Evolutionary conservation across 2,888 invertebrate species (phyloP).

Genomic region (Nezara viridula): DNA sequence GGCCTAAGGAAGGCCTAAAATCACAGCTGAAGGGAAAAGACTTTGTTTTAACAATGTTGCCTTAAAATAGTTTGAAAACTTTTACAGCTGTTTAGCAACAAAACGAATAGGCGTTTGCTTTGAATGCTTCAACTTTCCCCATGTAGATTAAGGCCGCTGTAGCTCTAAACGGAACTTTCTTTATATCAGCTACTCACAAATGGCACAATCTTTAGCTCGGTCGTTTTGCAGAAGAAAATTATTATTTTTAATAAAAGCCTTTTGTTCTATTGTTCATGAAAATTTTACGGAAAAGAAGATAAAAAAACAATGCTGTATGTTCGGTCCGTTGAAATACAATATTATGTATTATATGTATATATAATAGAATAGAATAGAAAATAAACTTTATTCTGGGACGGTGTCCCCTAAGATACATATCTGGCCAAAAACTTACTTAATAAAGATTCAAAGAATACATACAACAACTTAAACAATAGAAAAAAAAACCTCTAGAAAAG

Average conservation of each 20-base stretch:
- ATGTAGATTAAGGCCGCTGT: not conserved
- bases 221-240: not conserved
- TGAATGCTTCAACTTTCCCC: not conserved
- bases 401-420: no score
- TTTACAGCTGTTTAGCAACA: not conserved
- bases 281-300: no score
- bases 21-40: not conserved
- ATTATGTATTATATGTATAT: no score
- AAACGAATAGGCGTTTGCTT: not conserved
- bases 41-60: not conserved
- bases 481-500: no score
- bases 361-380: no score
- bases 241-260: not conserved
- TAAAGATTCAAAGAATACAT: no score
- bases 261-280: not conserved
- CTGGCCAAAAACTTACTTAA: no score
- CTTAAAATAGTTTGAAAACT: not conserved
- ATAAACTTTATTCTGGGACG: no score
- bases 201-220: not conserved
- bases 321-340: no score
- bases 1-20: not conserved
- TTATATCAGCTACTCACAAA: not conserved
- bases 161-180: not conserved
- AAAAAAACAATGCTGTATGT: no score
- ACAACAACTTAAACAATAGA: no score